These are phyloP conservation scores for Eurytoma californica DNA, from an alignment of 2,888 invertebrate genomes.

Conservation along the genomic window DNA sequence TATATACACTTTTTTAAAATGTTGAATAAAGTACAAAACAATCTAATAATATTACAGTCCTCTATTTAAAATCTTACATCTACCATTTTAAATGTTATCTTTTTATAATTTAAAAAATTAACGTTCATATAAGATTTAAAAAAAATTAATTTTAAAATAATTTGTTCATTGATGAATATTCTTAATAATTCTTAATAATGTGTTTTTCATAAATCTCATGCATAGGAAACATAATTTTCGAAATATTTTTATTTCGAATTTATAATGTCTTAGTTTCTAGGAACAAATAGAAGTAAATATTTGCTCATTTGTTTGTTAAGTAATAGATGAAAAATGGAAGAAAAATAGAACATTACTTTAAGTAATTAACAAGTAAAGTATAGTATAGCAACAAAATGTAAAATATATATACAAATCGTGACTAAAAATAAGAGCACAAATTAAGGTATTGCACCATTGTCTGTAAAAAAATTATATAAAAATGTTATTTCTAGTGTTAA, in stretches of 20 bases:
- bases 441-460: slow-evolving; percentile 52
- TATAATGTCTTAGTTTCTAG: slow-evolving; percentile 26
- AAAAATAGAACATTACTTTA: slow-evolving; percentile 31
- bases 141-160: slow-evolving; percentile 33
- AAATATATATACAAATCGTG: slow-evolving; percentile 53
- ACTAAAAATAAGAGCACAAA: slow-evolving; percentile 40
- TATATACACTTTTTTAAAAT: slow-evolving; percentile 50
- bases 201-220: too few species aligned
- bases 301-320: slow-evolving; percentile 35
- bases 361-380: slow-evolving; percentile 39
- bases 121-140: slow-evolving; percentile 50
- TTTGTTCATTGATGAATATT: slow-evolving; percentile 2
- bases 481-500: slow-evolving; percentile 23
- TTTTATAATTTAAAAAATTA: slow-evolving; percentile 50
- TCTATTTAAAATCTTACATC: slow-evolving; percentile 36
- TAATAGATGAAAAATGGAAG: slow-evolving; percentile 15
- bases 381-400: slow-evolving; percentile 35
- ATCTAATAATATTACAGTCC: slow-evolving; percentile 32
- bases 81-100: slow-evolving; percentile 35
- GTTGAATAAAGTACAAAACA: slow-evolving; percentile 46
- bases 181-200: too few species aligned
- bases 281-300: slow-evolving; percentile 29
- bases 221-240: too few species aligned
- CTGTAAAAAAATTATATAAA: slow-evolving; percentile 49
- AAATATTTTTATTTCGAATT: neutral